A percentile compares a stretch with the other conserved stretches of the same genome.
These are phyloP conservation scores for Drosophila orena DNA, from an alignment of 1,140 invertebrate genomes.

Conservation along the genomic window DNA sequence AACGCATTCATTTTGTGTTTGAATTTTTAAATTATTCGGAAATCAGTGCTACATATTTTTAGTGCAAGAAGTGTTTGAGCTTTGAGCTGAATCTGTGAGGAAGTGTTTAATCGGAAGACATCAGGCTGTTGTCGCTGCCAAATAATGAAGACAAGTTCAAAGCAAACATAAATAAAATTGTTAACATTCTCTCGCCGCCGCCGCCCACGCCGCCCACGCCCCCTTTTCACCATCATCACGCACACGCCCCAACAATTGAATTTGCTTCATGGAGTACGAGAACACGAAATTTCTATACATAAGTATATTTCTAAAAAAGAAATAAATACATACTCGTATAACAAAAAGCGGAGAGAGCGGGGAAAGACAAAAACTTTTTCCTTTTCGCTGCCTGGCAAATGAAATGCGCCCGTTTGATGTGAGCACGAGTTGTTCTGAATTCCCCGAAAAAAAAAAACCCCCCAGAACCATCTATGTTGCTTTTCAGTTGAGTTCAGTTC, in stretches of 20 bases:
- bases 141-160: constrained; percentile 81
- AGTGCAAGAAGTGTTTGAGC: neutral
- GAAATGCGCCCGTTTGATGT: constrained; percentile 80
- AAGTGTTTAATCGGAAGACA: constrained; percentile 19
- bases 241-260: constrained; percentile 77
- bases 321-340: constrained; percentile 22
- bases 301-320: constrained; percentile 45
- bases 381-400: constrained; percentile 76
- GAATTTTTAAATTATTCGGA: neutral
- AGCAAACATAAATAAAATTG: constrained; percentile 83
- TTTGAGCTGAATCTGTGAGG: neutral
- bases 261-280: constrained; percentile 37
- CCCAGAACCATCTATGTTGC: constrained; percentile 13
- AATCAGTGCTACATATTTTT: neutral
- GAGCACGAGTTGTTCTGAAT: constrained; percentile 57
- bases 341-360: constrained; percentile 13
- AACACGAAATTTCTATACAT: constrained; percentile 45
- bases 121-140: constrained; percentile 46
- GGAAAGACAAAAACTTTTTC: constrained; percentile 68
- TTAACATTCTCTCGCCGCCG: constrained; percentile 66
- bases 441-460: constrained; percentile 1
- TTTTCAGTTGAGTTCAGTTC: constrained; percentile 23
- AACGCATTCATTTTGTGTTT: neutral
- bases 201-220: constrained; percentile 18
- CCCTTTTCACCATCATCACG: constrained; percentile 12